Conservation (phyloP, 1,140 invertebrate species). For the Ylistrum balloti region DNA sequence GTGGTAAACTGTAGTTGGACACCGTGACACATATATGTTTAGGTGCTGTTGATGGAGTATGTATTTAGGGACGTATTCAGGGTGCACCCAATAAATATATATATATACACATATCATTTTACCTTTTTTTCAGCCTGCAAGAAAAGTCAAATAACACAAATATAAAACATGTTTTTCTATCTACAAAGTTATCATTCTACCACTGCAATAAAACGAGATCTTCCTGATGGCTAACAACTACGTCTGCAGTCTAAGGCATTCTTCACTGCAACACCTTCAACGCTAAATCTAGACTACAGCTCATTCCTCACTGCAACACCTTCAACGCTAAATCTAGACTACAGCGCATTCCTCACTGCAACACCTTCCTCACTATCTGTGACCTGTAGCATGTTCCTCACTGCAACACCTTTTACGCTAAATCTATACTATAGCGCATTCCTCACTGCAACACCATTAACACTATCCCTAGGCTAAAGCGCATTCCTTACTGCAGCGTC, state of each 20-base stretch:
- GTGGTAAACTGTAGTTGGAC: neutral
- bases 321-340: neutral
- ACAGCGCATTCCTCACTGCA: neutral
- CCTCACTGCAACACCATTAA: too few species aligned
- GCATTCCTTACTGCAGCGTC: too few species aligned
- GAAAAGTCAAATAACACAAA: slow-evolving; percentile 33
- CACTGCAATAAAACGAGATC: neutral
- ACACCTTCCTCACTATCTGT: neutral
- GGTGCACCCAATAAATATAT: neutral
- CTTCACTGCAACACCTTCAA: neutral
- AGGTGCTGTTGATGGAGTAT: neutral
- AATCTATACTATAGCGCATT: neutral
- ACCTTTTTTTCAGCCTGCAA: slow-evolving; percentile 13
- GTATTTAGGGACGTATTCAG: neutral
- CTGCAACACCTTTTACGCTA: neutral
- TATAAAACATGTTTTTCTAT: neutral
- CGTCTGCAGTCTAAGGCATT: neutral
- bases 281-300: neutral
- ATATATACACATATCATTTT: neutral
- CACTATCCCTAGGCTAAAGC: too few species aligned
- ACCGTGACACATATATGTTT: neutral
- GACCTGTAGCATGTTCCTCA: neutral
- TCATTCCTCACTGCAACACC: neutral
- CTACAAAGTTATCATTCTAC: neutral
- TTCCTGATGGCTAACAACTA: neutral